A percentile compares a stretch with the other conserved stretches of the same genome.
Conservation (phyloP, 2,888 invertebrate genomes). For the Ormyrus rosae region DNA sequence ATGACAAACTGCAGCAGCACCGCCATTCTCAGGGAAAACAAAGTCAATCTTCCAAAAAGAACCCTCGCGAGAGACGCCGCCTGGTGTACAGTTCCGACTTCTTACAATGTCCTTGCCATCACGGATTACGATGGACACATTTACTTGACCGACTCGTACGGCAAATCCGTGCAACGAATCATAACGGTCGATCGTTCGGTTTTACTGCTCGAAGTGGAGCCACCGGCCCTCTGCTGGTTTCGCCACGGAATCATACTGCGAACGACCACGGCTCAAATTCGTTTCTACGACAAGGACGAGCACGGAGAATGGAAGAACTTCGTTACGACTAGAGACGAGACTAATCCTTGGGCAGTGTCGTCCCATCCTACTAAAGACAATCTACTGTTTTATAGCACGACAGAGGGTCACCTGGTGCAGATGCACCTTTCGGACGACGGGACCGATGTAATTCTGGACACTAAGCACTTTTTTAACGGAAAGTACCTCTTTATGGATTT, state of each 20-base stretch:
- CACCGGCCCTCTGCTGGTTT: constrained; percentile 67
- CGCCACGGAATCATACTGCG: constrained; percentile 66
- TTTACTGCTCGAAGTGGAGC: constrained; percentile 63
- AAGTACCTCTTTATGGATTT: constrained; percentile 64
- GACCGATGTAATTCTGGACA: constrained; percentile 26
- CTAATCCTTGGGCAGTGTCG: constrained; percentile 63
- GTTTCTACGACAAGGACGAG: constrained; percentile 62
- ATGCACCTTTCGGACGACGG: constrained; percentile 58
- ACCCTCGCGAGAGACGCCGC: constrained; percentile 60
- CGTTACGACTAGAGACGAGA: constrained; percentile 64
- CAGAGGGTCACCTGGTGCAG: constrained; percentile 67
- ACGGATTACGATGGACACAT: constrained; percentile 65
- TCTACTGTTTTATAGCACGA: constrained; percentile 66
- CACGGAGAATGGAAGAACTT: constrained; percentile 61
- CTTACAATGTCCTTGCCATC: constrained; percentile 63
- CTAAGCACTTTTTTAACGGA: constrained; percentile 60
- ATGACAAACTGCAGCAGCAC: constrained; percentile 58
- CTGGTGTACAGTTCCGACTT: constrained; percentile 63
- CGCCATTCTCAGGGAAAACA: constrained; percentile 59
- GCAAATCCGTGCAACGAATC: constrained; percentile 62
- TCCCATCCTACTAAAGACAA: constrained; percentile 62
- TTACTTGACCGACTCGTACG: constrained; percentile 65
- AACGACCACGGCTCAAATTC: constrained; percentile 70
- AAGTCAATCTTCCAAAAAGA: constrained; percentile 63
- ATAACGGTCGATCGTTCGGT: constrained; percentile 64